Conservation (phyloP, 1,140 invertebrate genomes). For the Homalodisca vitripennis region DNA sequence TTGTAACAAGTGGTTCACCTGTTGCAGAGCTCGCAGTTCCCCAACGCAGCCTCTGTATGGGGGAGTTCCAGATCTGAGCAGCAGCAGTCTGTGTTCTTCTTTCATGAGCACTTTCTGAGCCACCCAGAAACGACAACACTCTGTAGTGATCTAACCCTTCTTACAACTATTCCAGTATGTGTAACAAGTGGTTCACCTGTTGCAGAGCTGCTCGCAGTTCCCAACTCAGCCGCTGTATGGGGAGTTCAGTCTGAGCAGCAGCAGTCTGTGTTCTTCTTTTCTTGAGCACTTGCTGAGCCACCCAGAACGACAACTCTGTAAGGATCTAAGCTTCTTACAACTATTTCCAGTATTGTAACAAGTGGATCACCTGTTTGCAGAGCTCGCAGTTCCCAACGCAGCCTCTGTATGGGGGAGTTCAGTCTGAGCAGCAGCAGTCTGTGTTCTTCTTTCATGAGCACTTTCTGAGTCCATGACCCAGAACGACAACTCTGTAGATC, state of each 20-base stretch:
- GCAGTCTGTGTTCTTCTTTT: slow-evolving; percentile 58
- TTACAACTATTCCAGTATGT: no score
- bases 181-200: no score
- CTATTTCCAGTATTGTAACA: no score
- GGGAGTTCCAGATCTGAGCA: slow-evolving; percentile 62
- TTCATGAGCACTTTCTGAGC: slow-evolving; percentile 69
- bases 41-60: slow-evolving; percentile 67
- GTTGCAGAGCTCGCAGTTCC: slow-evolving; percentile 59
- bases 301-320: no score
- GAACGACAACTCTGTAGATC: no score
- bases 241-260: slow-evolving; percentile 61
- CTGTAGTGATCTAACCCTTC: slow-evolving; percentile 61
- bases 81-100: slow-evolving; percentile 56
- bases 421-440: slow-evolving; percentile 59
- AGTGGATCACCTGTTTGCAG: no score
- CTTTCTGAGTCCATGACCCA: no score
- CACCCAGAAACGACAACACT: slow-evolving; percentile 80
- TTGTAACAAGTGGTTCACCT: no score
- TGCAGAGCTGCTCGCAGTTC: slow-evolving; percentile 62
- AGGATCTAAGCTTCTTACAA: no score
- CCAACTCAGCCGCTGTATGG: slow-evolving; percentile 65
- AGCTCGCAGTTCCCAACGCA: slow-evolving; percentile 63
- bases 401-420: slow-evolving; percentile 64
- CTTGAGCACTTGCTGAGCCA: slow-evolving; percentile 68
- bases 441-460: slow-evolving; percentile 62